Conservation (phyloP, 23 tunicate genomes). For the Halocynthia roretzi region DNA sequence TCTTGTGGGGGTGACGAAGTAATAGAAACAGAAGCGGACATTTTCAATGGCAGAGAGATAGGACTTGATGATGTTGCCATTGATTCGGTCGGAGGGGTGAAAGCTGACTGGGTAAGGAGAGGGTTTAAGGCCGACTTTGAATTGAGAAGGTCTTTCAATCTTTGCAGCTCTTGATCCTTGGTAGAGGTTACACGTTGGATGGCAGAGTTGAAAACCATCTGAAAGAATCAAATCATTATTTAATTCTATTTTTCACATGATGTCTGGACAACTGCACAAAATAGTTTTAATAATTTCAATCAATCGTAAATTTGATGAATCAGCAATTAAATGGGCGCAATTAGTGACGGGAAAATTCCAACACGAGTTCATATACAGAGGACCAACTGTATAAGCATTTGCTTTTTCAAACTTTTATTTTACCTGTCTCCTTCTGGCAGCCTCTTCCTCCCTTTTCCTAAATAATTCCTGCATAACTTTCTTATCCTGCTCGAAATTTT, state of each 20-base stretch:
- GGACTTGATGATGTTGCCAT: not conserved
- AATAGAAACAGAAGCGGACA: not conserved
- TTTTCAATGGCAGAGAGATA: not conserved
- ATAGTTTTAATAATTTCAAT: too few relatives aligned
- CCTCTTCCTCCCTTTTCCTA: slow-evolving; percentile 52
- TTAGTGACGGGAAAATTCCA: not conserved
- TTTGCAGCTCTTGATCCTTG: slow-evolving; percentile 60
- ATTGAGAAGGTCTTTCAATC: slow-evolving; percentile 31
- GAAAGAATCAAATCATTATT: not conserved
- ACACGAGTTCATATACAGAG: not conserved
- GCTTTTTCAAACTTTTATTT: not conserved
- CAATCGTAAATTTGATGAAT: not conserved
- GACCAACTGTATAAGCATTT: not conserved
- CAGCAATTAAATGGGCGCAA: not conserved
- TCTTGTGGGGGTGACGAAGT: not conserved
- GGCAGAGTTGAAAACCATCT: slow-evolving; percentile 82
- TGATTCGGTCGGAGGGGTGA: not conserved
- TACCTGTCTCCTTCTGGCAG: slow-evolving; percentile 76
- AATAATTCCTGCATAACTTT: slow-evolving; percentile 32
- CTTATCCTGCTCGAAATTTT: slow-evolving; percentile 21
- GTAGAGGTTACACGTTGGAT: slow-evolving; percentile 51
- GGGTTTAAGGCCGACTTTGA: not conserved
- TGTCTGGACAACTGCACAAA: too few relatives aligned
- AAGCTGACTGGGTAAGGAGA: not conserved
- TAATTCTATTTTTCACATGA: too few relatives aligned